phyloP scores from a whole-genome alignment of 2,113 vertebrate species.

The Bagarius yarrelli region DNA sequence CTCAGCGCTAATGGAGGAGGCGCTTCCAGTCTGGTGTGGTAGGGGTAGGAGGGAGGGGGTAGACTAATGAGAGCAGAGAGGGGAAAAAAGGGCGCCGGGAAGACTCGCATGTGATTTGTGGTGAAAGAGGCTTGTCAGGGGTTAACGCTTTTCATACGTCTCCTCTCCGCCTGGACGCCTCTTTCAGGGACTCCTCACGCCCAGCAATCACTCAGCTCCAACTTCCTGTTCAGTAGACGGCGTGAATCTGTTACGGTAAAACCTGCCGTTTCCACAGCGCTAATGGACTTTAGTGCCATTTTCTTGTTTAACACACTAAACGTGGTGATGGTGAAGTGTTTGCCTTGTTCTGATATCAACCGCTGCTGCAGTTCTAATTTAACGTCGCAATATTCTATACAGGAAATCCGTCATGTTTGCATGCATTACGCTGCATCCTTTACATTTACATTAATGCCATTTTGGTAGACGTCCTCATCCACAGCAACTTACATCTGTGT shows the following conservation, averaged over 20 bases:
- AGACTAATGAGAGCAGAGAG: background rate
- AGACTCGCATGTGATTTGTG: background rate
- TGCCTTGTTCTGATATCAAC: too few relatives aligned
- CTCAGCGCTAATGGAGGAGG: constrained; percentile 11
- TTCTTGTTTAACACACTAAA: too few relatives aligned
- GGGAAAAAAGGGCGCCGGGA: background rate
- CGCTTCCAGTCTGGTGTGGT: background rate
- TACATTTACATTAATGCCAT: too few relatives aligned
- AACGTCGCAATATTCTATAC: too few relatives aligned
- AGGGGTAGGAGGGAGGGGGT: background rate
- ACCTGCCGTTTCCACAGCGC: background rate
- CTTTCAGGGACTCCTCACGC: background rate
- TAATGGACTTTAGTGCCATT: background rate
- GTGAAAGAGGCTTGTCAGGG: background rate
- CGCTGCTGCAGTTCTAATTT: too few relatives aligned
- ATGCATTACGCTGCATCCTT: too few relatives aligned
- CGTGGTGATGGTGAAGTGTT: too few relatives aligned
- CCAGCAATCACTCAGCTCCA: background rate
- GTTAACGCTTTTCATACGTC: background rate
- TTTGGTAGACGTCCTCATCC: too few relatives aligned
- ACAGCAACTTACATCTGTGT: too few relatives aligned
- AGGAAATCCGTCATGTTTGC: too few relatives aligned
- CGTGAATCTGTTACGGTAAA: constrained; percentile 17
- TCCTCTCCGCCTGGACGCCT: background rate
- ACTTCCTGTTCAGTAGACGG: constrained; percentile 13